These are phyloP conservation scores for Bombyx mandarina DNA, from an alignment of 1,140 invertebrate genomes.

Conservation along the genomic window DNA sequence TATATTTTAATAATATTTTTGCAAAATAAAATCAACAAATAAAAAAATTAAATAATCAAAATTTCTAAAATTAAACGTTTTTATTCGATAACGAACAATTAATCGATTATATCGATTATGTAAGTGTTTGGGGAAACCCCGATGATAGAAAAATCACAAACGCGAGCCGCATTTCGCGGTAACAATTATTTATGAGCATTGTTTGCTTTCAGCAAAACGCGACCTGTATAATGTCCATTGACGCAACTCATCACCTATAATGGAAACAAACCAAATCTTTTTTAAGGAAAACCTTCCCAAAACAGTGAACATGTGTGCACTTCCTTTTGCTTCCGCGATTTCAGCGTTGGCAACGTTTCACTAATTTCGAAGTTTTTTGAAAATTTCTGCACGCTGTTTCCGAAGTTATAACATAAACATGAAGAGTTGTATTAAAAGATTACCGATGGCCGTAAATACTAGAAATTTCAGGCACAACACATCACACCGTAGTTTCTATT, in stretches of 20 bases:
- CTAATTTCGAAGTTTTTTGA: too few species aligned
- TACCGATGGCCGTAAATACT: too few species aligned
- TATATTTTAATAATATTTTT: neutral
- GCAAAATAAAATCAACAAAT: neutral
- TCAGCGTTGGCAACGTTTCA: too few species aligned
- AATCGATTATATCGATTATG: slow-evolving; percentile 20
- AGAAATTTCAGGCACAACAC: neutral
- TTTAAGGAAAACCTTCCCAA: slow-evolving; percentile 11
- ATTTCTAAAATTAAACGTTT: neutral
- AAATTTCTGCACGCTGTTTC: too few species aligned
- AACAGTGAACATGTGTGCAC: too few species aligned
- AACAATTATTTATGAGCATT: slow-evolving; percentile 41
- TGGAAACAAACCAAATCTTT: slow-evolving; percentile 36
- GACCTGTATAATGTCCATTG: slow-evolving; percentile 29
- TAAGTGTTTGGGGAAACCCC: slow-evolving; percentile 45
- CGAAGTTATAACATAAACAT: too few species aligned
- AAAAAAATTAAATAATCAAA: neutral
- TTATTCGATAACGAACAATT: slow-evolving; percentile 7
- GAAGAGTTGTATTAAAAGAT: too few species aligned
- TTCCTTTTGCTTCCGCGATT: too few species aligned
- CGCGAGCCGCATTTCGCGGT: slow-evolving; percentile 38
- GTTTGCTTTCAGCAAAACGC: slow-evolving; percentile 41
- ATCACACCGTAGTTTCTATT: neutral
- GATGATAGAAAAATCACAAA: slow-evolving; percentile 27
- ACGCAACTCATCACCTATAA: slow-evolving; percentile 30